These are phyloP conservation scores for Xiphias gladius DNA, from an alignment of 2,113 vertebrate genomes.

Conservation along the genomic window DNA sequence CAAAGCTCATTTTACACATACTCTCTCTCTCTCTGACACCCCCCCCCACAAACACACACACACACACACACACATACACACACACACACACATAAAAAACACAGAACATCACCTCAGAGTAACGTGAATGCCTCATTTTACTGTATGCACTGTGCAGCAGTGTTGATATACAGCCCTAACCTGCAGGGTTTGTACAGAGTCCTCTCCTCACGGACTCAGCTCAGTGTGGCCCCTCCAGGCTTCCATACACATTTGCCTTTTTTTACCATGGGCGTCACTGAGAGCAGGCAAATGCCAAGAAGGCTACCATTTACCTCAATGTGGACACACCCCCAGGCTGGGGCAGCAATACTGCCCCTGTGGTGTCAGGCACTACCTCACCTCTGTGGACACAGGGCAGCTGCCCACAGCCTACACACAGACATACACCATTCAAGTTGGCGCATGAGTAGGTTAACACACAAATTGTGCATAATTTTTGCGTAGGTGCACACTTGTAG, in stretches of 20 bases:
- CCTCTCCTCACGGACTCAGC: slow-evolving; percentile 67
- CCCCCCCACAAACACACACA: slow-evolving; percentile 22
- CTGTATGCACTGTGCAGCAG: slow-evolving; percentile 76
- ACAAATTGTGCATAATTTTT: slow-evolving; percentile 46
- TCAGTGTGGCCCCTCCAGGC: slow-evolving; percentile 79
- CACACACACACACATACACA: slow-evolving; percentile 56
- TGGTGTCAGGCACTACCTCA: slow-evolving; percentile 88
- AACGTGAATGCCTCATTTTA: slow-evolving; percentile 87
- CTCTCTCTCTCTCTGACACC: background rate
- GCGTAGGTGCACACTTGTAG: slow-evolving; percentile 56
- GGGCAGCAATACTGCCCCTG: slow-evolving; percentile 81
- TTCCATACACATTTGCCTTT: slow-evolving; percentile 80
- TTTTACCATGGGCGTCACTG: slow-evolving; percentile 69
- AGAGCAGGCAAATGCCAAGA: slow-evolving; percentile 79
- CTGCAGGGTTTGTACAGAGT: slow-evolving; percentile 76
- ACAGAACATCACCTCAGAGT: slow-evolving; percentile 83
- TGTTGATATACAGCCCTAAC: slow-evolving; percentile 71
- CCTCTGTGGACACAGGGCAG: slow-evolving; percentile 86
- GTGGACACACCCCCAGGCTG: slow-evolving; percentile 83
- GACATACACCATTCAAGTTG: slow-evolving; percentile 55
- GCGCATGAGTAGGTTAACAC: slow-evolving; percentile 53
- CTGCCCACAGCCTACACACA: slow-evolving; percentile 81
- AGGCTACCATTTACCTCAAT: slow-evolving; percentile 86
- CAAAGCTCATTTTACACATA: slow-evolving; percentile 49
- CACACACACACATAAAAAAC: slow-evolving; percentile 56